phyloP scores from a whole-genome alignment of 2,888 invertebrate species.

The Mimumesa dahlbomi region DNA sequence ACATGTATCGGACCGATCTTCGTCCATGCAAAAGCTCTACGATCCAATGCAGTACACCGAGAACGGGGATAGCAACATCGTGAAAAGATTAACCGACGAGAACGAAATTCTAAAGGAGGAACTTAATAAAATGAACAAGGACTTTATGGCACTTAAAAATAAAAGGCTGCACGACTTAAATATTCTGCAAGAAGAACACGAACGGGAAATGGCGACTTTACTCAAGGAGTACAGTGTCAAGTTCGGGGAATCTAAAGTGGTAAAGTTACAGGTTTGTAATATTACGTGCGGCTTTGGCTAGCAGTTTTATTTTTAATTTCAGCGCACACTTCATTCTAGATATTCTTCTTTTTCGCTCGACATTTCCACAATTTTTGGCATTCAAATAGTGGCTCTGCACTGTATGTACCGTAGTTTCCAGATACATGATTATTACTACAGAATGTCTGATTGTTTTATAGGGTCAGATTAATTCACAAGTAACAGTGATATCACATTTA shows the following conservation, averaged over 20 bases:
- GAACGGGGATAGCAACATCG: slow-evolving; percentile 80
- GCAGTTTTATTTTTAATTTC: slow-evolving; percentile 4
- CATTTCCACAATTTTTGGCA: background rate
- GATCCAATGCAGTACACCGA: slow-evolving; percentile 79
- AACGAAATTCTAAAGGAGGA: slow-evolving; percentile 84
- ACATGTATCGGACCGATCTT: slow-evolving; percentile 57
- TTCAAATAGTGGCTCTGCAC: background rate
- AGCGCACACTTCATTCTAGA: background rate
- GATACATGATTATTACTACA: slow-evolving; percentile 8
- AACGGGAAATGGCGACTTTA: slow-evolving; percentile 78
- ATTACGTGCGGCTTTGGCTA: slow-evolving; percentile 34
- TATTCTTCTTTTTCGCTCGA: background rate
- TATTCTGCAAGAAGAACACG: slow-evolving; percentile 80
- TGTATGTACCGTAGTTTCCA: background rate
- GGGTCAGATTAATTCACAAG: slow-evolving; percentile 86
- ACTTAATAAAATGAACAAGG: slow-evolving; percentile 87
- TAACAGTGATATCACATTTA: slow-evolving; percentile 78
- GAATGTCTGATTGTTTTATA: slow-evolving; percentile 45
- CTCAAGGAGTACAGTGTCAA: slow-evolving; percentile 78
- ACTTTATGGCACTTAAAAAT: slow-evolving; percentile 88
- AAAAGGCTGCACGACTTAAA: slow-evolving; percentile 91
- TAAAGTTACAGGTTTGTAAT: slow-evolving; percentile 76
- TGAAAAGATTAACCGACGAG: slow-evolving; percentile 81
- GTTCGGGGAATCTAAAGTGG: slow-evolving; percentile 75
- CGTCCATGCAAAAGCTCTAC: slow-evolving; percentile 73